Base-by-base conservation (phyloP, 2,113 vertebrate species). In the Zosterops hypoxanthus region DNA sequence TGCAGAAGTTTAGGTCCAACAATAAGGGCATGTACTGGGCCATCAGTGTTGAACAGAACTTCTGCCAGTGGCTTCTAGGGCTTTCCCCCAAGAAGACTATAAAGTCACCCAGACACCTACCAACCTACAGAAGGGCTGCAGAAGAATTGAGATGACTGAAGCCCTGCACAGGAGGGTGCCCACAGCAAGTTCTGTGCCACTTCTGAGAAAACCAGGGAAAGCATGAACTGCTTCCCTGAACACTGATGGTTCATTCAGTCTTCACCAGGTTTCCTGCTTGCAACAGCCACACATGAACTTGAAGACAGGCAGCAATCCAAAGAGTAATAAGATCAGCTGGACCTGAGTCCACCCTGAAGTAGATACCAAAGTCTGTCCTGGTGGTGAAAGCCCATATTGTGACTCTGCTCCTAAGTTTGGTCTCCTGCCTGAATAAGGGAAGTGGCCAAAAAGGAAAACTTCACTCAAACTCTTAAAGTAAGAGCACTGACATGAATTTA, bases 121-220 rank as follows among this genome's bases (percentile, higher is more conserved):
- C 8, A 5, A 6, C 14, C 39, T 50, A 16, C 17, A 75, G 47
- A 66, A 78, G 21, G 8, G 23, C 33, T 8, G 1, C 53, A 69
- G 59, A 60, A 79, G 66, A 70, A 81, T 0, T 34, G 41, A 77
- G 39, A 26, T 0, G 0, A 57, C 1, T 8, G 23, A 69, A 81
- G 15, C 14, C 11, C 20, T n/a, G 21, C 36, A 65, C 22, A 55
- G 42, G 29, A 85, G 25, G 17, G 29, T 68, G 12, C 49, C 70
- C 33, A 60, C 29, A 56, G 49, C 13, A 77, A 61, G 28, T 21
- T 69, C 55, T n/a, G 22, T 28, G 9, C 46, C 20, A 44, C 7
- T 8, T n/a, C 50, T 15, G 14, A 64, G 39, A 42, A 91, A 88
- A 83, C 6, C 11, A 73, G 12, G 12, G 36, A 71, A 82, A 85